Base-by-base conservation (phyloP, 2,113 vertebrate genomes). In the Trematocara marginatum region DNA sequence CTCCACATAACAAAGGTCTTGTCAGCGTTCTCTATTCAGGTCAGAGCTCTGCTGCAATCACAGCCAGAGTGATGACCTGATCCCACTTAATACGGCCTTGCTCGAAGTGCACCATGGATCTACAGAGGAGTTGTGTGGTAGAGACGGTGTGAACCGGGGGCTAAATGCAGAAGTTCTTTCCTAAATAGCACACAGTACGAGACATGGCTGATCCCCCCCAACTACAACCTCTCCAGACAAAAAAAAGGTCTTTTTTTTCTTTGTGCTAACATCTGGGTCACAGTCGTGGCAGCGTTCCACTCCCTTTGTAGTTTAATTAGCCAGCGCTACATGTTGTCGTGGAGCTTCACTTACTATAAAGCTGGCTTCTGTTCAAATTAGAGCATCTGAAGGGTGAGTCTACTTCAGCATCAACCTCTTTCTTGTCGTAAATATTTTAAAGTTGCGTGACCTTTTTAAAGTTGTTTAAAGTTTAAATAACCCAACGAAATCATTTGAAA, bases 271-370 rank as follows among this genome's bases (percentile, higher is more conserved):
- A 85, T 91, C 40, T 86, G 84, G 78, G 83, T 85, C 34, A 57
- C 71, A 76, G 71, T 51, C 4, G 4, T 84, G 49, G 18, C 83
- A 71, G 71, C 6, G 4, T 47, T 88, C 83, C 38, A 10, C 78
- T 90, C 74, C 54, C 90, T 95, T 86, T 94, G 90, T 88, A 86
- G 81, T 88, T 88, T 87, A 90, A 93, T 91, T 92, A 85, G 88
- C 80, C 10, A n/a, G 66, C 11, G 53, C 82, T 91, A 78, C 66
- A 88, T 89, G 86, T 85, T 54, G 35, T 81, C 10, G 10, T 81
- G 57, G 64, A 76, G 8, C 86, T 88, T 89, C 56, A 64, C 6
- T 80, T 45, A 74, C 51, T 61, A 31, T 57, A 7, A 26, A 82
- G 76, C 56, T 69, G 69, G 76, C 66, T 47, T 86, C 66, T 74